These are phyloP conservation scores for Zosterops borbonicus DNA, from an alignment of 2,113 vertebrate species.

Conservation along the genomic window DNA sequence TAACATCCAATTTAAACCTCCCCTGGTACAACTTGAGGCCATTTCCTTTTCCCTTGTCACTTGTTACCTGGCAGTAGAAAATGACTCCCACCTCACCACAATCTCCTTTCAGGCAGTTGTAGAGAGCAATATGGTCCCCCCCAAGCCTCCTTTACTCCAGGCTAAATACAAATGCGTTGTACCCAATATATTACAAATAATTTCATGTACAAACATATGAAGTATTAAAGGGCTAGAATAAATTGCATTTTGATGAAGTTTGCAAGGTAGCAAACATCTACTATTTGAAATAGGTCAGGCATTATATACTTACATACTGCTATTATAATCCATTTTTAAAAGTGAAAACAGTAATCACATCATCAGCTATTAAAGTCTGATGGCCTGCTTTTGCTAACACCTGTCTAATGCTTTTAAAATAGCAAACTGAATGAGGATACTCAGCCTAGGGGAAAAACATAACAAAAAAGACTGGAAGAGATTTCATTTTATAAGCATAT, in stretches of 20 bases:
- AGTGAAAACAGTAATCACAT: conserved; percentile 10
- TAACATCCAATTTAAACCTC: background rate
- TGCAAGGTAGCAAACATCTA: background rate
- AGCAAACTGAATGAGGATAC: background rate
- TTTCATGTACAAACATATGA: background rate
- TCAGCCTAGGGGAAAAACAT: background rate
- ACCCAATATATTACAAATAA: background rate
- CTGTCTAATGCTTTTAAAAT: background rate
- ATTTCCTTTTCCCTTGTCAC: background rate
- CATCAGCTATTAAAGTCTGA: background rate
- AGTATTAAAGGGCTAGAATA: background rate
- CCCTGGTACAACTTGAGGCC: background rate
- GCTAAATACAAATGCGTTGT: background rate
- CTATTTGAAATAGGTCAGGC: background rate
- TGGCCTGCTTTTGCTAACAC: background rate
- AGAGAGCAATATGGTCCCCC: background rate
- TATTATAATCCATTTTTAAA: conserved; percentile 3
- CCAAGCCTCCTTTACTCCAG: background rate
- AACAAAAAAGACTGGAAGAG: background rate
- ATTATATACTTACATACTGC: background rate
- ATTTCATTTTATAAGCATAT: background rate
- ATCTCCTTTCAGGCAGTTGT: background rate
- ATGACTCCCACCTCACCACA: background rate
- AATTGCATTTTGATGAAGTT: background rate
- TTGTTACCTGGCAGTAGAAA: background rate